Evolutionary conservation across 2,888 invertebrate species (phyloP), one percentile per base, ranked within the genome.

Genomic region (Ophion obscuratus): DNA sequence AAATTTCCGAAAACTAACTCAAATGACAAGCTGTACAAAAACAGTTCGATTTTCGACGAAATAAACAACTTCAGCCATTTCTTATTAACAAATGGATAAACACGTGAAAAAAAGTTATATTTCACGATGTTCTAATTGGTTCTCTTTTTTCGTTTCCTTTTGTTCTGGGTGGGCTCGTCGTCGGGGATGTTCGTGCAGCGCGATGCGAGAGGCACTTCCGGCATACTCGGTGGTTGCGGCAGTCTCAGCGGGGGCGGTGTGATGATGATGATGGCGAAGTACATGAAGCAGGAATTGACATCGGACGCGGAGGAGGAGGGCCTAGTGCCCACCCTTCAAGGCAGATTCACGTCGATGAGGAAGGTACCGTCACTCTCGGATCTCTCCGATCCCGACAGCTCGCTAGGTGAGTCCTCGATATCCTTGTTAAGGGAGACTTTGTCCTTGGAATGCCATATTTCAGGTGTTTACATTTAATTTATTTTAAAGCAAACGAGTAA

Each of bases 351-450:
- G 87, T 96, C 97, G 87, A 97, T 97, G 95, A 97, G 97, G 95
- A 97, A 98, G 94, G 98, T 98, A 90, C 98, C 98, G 64, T 98
- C 98, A 74, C 96, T 98, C 91, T 98, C 98, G 90, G 98, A 98
- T 94, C 96, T 98, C 76, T 98, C 98, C 76, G 98, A 98, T 94
- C 97, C 97, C 83, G 98, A 98, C 95, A 97, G 97, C 86, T 98
- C 98, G 84, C 94, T 98, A 93, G 98, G 98, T 98, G 94, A 97
- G 98, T 97, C 53, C 59, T 78, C 7, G 9, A 62, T 47, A 24
- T 36, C 3, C 24, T n/a, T n/a, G 5, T 6, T 11, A 4, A n/a
- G n/a, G n/a, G n/a, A n/a, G n/a, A n/a, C n/a, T n/a, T n/a, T n/a
- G n/a, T n/a, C n/a, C n/a, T n/a, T n/a, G n/a, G n/a, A n/a, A n/a